Conservation (phyloP, 2,888 invertebrate genomes). For the Hirtodrosophila duncani region DNA sequence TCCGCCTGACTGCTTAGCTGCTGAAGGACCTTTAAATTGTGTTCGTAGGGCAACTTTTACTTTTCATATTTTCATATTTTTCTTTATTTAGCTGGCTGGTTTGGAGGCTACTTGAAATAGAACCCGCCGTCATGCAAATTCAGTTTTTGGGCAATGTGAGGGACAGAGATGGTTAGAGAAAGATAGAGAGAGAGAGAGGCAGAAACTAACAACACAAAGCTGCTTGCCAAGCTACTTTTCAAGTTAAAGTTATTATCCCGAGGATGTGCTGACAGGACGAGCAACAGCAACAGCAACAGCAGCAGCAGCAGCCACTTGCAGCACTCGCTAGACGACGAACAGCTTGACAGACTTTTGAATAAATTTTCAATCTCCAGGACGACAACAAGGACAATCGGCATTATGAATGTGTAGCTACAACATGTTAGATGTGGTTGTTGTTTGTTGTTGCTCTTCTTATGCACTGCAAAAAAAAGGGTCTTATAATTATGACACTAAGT, state of each 20-base stretch:
- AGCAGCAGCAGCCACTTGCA: constrained; percentile 28
- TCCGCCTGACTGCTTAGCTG: constrained; percentile 6
- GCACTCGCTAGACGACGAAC: constrained; percentile 33
- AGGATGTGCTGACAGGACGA: background rate
- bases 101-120: background rate
- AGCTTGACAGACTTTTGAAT: constrained; percentile 58
- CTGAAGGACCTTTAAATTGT: constrained; percentile 10
- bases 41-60: constrained; percentile 36
- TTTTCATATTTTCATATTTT: constrained; percentile 1
- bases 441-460: constrained; percentile 10
- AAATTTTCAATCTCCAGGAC: constrained; percentile 59
- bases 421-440: constrained; percentile 48
- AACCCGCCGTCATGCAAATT: too few relatives aligned
- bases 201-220: constrained; percentile 51
- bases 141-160: too few relatives aligned
- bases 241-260: constrained; percentile 59
- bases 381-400: constrained; percentile 50
- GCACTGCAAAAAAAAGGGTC: too few relatives aligned
- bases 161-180: too few relatives aligned
- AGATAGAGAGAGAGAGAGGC: too few relatives aligned
- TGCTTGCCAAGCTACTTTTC: constrained; percentile 58
- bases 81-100: background rate
- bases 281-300: constrained; percentile 14
- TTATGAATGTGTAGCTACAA: constrained; percentile 67
- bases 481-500: too few relatives aligned